Conservation (phyloP, 2,797 vertebrate species). For the Enteromius radiatus region DNA sequence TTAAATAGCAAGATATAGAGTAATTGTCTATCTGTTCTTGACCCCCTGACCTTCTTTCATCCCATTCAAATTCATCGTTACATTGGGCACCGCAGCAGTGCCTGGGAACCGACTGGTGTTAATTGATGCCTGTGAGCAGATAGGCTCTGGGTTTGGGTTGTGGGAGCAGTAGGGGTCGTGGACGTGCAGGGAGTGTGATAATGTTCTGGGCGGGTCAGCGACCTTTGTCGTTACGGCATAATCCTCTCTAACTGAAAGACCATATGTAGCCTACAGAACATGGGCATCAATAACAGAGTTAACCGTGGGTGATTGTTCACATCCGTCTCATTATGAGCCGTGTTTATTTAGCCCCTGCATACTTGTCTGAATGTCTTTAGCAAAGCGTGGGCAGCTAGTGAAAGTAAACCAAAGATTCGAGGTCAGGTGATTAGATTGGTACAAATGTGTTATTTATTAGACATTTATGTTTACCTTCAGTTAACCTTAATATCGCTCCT, state of each 20-base stretch:
- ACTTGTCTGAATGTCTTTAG: constrained; percentile 47
- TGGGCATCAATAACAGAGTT: constrained; percentile 73
- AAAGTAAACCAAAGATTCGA: background rate
- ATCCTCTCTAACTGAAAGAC: constrained; percentile 74
- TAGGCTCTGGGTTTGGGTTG: constrained; percentile 66
- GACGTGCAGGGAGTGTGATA: constrained; percentile 75
- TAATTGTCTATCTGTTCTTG: constrained; percentile 41
- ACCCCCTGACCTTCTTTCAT: constrained; percentile 49
- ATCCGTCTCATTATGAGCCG: constrained; percentile 75
- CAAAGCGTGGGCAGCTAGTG: constrained; percentile 28
- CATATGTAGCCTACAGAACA: constrained; percentile 71
- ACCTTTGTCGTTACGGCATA: constrained; percentile 76
- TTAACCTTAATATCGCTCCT: background rate
- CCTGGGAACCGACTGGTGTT: constrained; percentile 56
- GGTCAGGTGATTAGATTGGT: background rate
- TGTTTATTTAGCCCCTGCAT: constrained; percentile 75
- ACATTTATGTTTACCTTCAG: background rate
- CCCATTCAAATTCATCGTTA: constrained; percentile 18
- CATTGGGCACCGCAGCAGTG: background rate
- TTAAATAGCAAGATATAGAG: constrained; percentile 41
- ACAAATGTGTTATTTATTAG: background rate
- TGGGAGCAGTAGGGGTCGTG: constrained; percentile 77
- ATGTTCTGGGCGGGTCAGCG: constrained; percentile 67
- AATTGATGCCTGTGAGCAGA: constrained; percentile 56
- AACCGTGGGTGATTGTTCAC: constrained; percentile 75